Conservation (phyloP, 2,888 invertebrate genomes). For the Steromphala cineraria region DNA sequence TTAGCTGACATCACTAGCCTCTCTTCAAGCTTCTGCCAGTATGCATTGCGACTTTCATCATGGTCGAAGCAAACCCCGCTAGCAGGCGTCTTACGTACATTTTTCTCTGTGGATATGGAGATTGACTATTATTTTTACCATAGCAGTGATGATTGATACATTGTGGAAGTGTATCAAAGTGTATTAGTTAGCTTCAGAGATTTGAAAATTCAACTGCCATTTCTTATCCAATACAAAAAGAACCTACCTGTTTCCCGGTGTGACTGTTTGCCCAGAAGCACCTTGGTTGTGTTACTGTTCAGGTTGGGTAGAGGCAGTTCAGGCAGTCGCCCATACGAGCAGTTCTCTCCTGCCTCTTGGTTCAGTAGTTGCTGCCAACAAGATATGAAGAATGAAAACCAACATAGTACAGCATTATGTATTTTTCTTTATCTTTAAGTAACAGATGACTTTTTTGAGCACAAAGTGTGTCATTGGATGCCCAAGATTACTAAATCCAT, state of each 20-base stretch:
- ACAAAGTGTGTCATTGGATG: no score
- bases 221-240: no score
- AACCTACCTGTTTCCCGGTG: conserved; percentile 40
- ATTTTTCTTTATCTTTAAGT: no score
- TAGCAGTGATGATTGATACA: no score
- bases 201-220: no score
- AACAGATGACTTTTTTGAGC: no score
- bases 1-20: conserved; percentile 55
- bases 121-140: no score
- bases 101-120: neutral
- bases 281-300: conserved; percentile 82
- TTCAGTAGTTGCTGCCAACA: conserved; percentile 67
- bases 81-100: conserved; percentile 38
- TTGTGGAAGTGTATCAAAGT: no score
- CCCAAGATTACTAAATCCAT: no score
- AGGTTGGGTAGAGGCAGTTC: conserved; percentile 86
- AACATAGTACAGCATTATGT: no score
- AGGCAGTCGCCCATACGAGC: conserved; percentile 76
- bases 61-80: conserved; percentile 63
- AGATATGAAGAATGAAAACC: neutral
- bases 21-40: conserved; percentile 69
- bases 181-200: no score
- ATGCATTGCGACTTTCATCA: conserved; percentile 39
- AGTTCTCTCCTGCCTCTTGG: conserved; percentile 63
- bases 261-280: conserved; percentile 76